phyloP scores from a whole-genome alignment of 2,888 invertebrate species.

The Luffia ferchaultella region DNA sequence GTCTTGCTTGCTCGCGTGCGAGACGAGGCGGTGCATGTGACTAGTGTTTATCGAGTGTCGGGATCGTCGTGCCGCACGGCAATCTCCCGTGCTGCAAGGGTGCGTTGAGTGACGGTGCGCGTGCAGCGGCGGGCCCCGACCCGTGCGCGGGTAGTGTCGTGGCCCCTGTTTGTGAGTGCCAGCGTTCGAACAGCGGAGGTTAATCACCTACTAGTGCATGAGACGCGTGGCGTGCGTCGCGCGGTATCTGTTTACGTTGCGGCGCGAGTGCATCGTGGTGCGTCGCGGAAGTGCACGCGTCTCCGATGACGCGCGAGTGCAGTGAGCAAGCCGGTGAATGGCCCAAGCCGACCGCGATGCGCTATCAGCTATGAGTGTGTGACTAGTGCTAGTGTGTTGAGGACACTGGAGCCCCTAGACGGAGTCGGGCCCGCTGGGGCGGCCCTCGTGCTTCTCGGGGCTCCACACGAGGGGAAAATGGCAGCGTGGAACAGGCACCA shows the following conservation, averaged over 20 bases:
- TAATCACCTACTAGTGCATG: constrained; percentile 37
- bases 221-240: constrained; percentile 30
- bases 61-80: background rate
- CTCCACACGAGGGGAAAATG: constrained; percentile 71
- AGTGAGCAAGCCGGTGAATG: constrained; percentile 38
- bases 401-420: constrained; percentile 72
- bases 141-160: too few species aligned
- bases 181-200: constrained; percentile 28
- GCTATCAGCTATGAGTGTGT: constrained; percentile 62
- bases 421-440: constrained; percentile 68
- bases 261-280: constrained; percentile 30
- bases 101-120: background rate
- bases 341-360: constrained; percentile 31
- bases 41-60: background rate
- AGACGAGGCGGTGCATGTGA: constrained; percentile 24
- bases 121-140: too few species aligned
- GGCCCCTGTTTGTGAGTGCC: too few species aligned
- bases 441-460: constrained; percentile 67
- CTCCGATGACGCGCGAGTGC: constrained; percentile 59
- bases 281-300: constrained; percentile 51
- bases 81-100: background rate
- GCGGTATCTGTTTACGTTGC: constrained; percentile 57
- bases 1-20: constrained; percentile 39
- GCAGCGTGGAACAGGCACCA: constrained; percentile 79
- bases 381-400: constrained; percentile 58